These are phyloP conservation scores for Parazoanthus atlanticus DNA, from an alignment of 92 coral and sea anemone genomes.

Conservation along the genomic window DNA sequence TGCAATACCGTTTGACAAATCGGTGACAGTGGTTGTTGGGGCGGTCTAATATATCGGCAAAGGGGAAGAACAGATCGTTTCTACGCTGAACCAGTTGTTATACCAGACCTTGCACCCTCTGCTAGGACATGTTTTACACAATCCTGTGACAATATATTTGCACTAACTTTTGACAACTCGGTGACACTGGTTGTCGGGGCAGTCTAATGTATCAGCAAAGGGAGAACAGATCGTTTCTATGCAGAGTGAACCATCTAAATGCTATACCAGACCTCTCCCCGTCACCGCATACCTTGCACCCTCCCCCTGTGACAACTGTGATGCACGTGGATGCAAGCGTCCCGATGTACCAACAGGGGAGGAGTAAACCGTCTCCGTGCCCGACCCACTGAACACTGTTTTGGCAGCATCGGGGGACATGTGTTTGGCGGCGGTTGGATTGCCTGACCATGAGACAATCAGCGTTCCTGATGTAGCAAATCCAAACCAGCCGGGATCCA, in stretches of 20 bases:
- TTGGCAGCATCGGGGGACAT: slow-evolving; percentile 69
- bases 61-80: slow-evolving; percentile 54
- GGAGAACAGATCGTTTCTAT: too few species aligned
- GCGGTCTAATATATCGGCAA: slow-evolving; percentile 52
- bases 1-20: too few species aligned
- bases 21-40: slow-evolving; percentile 50
- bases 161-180: too few species aligned
- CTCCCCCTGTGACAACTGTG: slow-evolving; percentile 60
- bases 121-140: too few species aligned
- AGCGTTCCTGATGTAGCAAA: slow-evolving; percentile 87
- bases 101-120: too few species aligned
- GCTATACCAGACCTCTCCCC: background rate
- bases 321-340: slow-evolving; percentile 54
- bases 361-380: slow-evolving; percentile 53
- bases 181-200: too few species aligned
- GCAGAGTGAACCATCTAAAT: background rate
- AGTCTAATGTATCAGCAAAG: background rate
- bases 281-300: slow-evolving; percentile 50
- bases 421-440: slow-evolving; percentile 44
- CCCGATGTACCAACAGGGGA: slow-evolving; percentile 58
- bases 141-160: too few species aligned
- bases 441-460: slow-evolving; percentile 84
- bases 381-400: slow-evolving; percentile 74
- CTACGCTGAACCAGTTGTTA: too few species aligned
- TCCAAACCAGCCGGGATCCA: slow-evolving; percentile 96